These are phyloP conservation scores for Psephotus haematonotus DNA, from an alignment of 2,113 vertebrate species.

Conservation along the genomic window DNA sequence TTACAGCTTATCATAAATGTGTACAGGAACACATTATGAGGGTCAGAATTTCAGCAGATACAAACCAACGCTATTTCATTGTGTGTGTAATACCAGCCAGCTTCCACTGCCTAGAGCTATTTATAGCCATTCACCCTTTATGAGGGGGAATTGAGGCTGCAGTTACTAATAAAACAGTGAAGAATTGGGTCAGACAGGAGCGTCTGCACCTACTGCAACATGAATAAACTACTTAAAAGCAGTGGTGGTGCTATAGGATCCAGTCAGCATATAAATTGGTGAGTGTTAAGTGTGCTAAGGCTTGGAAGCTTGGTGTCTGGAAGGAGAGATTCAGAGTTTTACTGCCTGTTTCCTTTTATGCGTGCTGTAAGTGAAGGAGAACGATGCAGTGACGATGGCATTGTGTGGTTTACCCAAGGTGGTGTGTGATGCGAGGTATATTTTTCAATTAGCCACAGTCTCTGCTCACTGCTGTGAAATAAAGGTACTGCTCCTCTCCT, in stretches of 20 bases:
- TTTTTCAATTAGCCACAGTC: neutral
- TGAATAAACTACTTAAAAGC: neutral
- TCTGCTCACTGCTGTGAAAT: neutral
- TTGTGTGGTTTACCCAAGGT: neutral
- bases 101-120: neutral
- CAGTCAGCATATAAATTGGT: neutral
- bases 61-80: neutral
- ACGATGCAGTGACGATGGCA: fast-evolving
- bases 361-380: neutral
- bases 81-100: neutral
- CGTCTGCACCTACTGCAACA: neutral
- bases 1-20: neutral
- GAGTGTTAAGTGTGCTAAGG: neutral
- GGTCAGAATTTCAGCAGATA: neutral
- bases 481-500: neutral
- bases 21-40: neutral
- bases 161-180: neutral
- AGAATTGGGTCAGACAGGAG: neutral
- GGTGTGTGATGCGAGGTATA: neutral
- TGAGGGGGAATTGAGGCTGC: neutral
- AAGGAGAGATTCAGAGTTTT: neutral
- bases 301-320: neutral
- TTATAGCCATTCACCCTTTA: neutral
- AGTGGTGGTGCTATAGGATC: neutral
- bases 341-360: neutral